A percentile compares a stretch with the other conserved stretches of the same genome.
Conservation (phyloP, 1,140 invertebrate genomes). For the Ceratitis capitata region DNA sequence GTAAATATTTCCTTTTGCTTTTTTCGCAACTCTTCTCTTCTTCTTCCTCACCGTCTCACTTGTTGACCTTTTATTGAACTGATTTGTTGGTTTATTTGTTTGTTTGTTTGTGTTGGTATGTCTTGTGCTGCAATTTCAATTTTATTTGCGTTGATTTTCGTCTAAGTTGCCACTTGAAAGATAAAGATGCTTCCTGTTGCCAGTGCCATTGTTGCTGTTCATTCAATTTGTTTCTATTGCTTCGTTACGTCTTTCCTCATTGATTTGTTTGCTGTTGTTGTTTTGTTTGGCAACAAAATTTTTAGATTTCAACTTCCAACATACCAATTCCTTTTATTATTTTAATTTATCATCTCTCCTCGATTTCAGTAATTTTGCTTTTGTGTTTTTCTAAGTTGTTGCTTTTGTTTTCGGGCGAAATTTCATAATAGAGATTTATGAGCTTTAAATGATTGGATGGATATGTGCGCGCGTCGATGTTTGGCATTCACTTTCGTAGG, state of each 20-base stretch:
- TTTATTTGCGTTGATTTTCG: neutral
- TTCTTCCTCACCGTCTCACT: neutral
- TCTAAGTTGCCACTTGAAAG: constrained; percentile 7
- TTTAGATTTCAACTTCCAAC: neutral
- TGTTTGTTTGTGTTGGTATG: too few species aligned
- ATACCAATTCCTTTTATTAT: neutral
- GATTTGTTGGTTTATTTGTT: too few species aligned
- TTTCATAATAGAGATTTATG: constrained; percentile 31
- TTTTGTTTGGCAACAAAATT: neutral
- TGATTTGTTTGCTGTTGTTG: neutral
- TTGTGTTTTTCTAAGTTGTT: neutral
- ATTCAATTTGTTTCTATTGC: neutral
- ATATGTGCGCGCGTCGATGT: too few species aligned
- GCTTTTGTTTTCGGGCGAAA: neutral
- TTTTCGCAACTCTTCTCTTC: neutral
- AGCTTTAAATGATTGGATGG: constrained; percentile 15
- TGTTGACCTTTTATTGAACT: neutral
- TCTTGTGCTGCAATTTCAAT: neutral
- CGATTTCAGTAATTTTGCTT: neutral
- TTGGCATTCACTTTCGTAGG: constrained; percentile 30
- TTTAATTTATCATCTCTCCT: neutral
- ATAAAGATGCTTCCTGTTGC: neutral
- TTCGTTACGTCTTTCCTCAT: neutral
- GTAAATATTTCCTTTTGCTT: neutral
- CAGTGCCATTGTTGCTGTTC: neutral